Percentiles rank a stretch among this genome's conserved stretches.
These are phyloP conservation scores for Drosophila mauritiana DNA, from an alignment of 1,140 invertebrate species.

Conservation along the genomic window DNA sequence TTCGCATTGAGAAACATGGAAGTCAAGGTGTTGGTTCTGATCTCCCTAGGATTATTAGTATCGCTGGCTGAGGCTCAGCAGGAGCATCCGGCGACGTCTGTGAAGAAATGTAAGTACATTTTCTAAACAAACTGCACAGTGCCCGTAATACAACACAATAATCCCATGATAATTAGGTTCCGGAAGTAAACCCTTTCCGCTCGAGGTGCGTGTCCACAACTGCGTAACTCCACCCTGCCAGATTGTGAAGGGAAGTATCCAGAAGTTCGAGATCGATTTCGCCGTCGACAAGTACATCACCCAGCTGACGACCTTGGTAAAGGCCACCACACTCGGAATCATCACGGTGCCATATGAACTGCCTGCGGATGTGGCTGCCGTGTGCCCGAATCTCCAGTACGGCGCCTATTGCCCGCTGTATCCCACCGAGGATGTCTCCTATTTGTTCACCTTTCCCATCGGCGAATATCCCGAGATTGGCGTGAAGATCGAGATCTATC, in stretches of 20 bases:
- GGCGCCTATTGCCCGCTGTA: slow-evolving; percentile 78
- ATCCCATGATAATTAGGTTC: slow-evolving; percentile 47
- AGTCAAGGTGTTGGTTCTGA: slow-evolving; percentile 27
- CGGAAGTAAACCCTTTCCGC: slow-evolving; percentile 66
- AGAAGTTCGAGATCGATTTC: slow-evolving; percentile 74
- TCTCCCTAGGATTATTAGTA: slow-evolving; percentile 48
- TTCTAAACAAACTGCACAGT: fast-evolving
- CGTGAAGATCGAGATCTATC: slow-evolving; percentile 73
- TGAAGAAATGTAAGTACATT: slow-evolving; percentile 60
- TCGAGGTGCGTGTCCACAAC: slow-evolving; percentile 59
- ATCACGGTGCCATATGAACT: slow-evolving; percentile 77
- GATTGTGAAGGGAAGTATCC: slow-evolving; percentile 54
- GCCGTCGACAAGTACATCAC: slow-evolving; percentile 67
- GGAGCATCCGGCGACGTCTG: slow-evolving; percentile 46
- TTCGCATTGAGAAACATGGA: slow-evolving; percentile 37
- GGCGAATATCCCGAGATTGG: slow-evolving; percentile 76
- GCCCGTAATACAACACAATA: too few species aligned
- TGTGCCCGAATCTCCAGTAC: slow-evolving; percentile 72
- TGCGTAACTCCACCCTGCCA: slow-evolving; percentile 68
- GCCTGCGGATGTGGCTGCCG: slow-evolving; percentile 63
- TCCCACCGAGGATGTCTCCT: slow-evolving; percentile 79
- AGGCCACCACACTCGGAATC: slow-evolving; percentile 70
- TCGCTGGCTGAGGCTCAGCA: slow-evolving; percentile 24
- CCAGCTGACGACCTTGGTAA: slow-evolving; percentile 57
- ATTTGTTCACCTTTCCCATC: slow-evolving; percentile 69